Evolutionary conservation across 2,797 vertebrate genomes (phyloP).

Genomic region (Xiphorhynchus erythropygius): DNA sequence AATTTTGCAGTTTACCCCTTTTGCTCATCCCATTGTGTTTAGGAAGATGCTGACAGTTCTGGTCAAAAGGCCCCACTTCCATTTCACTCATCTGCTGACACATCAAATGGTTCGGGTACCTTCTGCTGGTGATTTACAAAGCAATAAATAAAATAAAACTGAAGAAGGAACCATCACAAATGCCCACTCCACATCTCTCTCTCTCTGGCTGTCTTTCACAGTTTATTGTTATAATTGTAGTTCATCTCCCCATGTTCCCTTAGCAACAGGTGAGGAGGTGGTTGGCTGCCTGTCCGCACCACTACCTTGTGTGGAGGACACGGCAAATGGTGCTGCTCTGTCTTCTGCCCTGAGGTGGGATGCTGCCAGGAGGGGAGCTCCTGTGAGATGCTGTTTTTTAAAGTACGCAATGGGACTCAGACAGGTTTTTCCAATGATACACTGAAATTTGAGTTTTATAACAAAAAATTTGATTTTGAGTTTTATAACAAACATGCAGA

Average conservation of each 20-base stretch:
- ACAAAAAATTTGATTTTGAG: neutral
- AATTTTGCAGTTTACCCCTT: neutral
- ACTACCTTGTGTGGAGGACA: neutral
- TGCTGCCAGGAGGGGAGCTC: neutral
- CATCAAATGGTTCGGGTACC: neutral
- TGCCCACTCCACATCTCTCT: neutral
- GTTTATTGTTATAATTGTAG: slow-evolving; percentile 44
- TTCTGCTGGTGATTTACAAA: slow-evolving; percentile 11
- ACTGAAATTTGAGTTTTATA: neutral
- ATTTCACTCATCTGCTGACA: neutral
- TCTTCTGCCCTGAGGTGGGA: neutral
- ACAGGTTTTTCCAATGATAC: neutral
- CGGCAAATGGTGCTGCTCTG: neutral
- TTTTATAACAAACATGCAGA: neutral
- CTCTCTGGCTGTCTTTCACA: neutral
- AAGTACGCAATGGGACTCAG: neutral
- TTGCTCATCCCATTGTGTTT: neutral
- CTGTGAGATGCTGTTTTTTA: neutral
- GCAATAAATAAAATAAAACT: neutral
- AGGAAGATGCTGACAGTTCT: neutral
- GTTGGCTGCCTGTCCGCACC: neutral
- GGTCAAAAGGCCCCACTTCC: neutral
- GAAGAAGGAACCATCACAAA: neutral
- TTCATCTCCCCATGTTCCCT: slow-evolving; percentile 24
- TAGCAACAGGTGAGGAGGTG: slow-evolving; percentile 54